Evolutionary conservation across 2,888 invertebrate genomes (phyloP).

Genomic region (Pecten maximus): DNA sequence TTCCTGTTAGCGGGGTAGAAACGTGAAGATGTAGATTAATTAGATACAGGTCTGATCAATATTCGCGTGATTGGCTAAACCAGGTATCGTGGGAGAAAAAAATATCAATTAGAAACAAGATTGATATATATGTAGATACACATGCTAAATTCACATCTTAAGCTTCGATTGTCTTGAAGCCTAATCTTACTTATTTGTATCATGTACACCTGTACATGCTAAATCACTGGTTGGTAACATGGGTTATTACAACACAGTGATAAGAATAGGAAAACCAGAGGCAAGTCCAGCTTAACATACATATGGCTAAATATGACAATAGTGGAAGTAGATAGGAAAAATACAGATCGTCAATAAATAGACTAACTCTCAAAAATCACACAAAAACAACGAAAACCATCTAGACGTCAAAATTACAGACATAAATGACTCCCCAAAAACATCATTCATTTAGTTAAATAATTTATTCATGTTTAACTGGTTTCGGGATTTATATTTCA

Average conservation of each 20-base stretch:
- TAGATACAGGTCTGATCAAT: background rate
- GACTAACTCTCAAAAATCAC: too few species aligned
- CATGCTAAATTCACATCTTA: slow-evolving; percentile 8
- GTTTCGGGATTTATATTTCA: too few species aligned
- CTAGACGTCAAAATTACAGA: too few species aligned
- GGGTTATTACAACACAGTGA: too few species aligned
- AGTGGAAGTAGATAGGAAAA: too few species aligned
- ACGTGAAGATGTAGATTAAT: background rate
- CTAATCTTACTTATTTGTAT: background rate
- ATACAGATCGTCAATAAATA: too few species aligned
- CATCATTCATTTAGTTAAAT: too few species aligned
- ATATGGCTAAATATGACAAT: too few species aligned
- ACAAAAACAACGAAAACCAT: too few species aligned
- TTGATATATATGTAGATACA: slow-evolving; percentile 20
- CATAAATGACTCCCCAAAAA: too few species aligned
- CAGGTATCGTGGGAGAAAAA: slow-evolving; percentile 3
- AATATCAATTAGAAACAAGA: background rate
- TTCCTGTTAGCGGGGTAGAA: background rate
- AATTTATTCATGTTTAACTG: too few species aligned
- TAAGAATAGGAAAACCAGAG: too few species aligned
- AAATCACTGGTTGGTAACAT: background rate
- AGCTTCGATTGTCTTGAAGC: background rate
- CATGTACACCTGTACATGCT: background rate
- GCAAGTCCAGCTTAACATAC: background rate
- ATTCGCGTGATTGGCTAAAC: background rate